Evolutionary conservation across 2,888 invertebrate species (phyloP).

Genomic region (Lepetodrilus schrolli): DNA sequence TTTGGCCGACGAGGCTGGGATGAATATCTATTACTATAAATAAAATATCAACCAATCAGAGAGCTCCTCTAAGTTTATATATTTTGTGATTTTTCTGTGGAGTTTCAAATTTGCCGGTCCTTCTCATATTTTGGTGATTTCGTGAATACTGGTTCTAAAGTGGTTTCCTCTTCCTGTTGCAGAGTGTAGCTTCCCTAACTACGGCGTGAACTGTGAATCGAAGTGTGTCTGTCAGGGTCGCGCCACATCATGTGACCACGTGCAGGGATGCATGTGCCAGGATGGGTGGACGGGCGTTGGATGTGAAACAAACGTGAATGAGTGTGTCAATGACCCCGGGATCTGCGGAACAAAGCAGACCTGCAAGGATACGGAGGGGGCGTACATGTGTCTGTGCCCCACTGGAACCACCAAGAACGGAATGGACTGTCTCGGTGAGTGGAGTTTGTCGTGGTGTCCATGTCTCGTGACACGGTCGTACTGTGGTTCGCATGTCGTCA

Average conservation of each 20-base stretch:
- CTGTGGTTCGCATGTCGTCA: no score
- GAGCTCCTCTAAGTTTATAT: no score
- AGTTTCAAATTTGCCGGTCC: no score
- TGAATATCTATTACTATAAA: no score
- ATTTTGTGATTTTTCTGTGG: no score
- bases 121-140: no score
- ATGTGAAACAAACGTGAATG: conserved; percentile 26
- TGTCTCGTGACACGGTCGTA: not conserved
- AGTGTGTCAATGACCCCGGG: conserved; percentile 6
- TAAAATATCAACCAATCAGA: no score
- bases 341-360: not conserved
- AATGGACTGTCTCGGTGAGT: conserved; percentile 26
- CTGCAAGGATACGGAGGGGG: conserved; percentile 32
- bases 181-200: conserved; percentile 7
- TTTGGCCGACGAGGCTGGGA: no score
- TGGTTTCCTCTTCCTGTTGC: no score
- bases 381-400: conserved; percentile 29
- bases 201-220: not conserved
- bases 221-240: conserved; percentile 19
- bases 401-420: conserved; percentile 21
- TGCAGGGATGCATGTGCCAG: conserved; percentile 22
- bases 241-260: conserved; percentile 15
- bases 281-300: not conserved
- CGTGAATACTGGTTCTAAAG: no score
- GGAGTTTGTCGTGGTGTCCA: no score